These are phyloP conservation scores for Aix galericulata DNA, from an alignment of 2,113 vertebrate species.

Conservation along the genomic window DNA sequence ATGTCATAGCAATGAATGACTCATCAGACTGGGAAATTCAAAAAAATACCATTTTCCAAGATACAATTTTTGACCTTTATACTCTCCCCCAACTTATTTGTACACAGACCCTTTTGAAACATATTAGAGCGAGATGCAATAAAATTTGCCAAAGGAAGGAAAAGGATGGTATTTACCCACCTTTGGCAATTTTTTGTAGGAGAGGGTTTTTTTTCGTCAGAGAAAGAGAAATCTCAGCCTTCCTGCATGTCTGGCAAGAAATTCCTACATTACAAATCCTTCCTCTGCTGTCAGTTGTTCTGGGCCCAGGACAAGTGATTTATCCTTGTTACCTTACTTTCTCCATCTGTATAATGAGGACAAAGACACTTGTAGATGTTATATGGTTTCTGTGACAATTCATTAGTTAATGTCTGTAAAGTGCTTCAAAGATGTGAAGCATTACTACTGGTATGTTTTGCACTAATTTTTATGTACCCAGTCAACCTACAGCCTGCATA, in stretches of 20 bases:
- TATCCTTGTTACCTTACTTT: background rate
- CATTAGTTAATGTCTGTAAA: conserved; percentile 17
- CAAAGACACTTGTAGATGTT: background rate
- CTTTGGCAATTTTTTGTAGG: background rate
- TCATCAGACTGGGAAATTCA: conserved; percentile 49
- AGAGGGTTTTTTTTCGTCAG: background rate
- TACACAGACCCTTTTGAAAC: background rate
- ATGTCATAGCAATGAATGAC: conserved; percentile 70
- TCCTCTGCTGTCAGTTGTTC: background rate
- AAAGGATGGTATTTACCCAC: background rate
- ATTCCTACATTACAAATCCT: background rate
- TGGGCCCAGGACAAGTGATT: background rate
- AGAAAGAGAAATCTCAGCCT: background rate
- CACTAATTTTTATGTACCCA: conserved; percentile 13
- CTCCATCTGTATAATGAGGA: conserved; percentile 7
- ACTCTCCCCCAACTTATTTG: background rate
- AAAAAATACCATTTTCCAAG: conserved; percentile 11
- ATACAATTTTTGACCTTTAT: conserved; percentile 48
- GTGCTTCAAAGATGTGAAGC: background rate
- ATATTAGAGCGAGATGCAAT: background rate
- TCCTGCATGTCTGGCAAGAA: accelerated
- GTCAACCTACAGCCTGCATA: background rate
- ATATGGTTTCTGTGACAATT: background rate
- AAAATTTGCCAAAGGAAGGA: background rate
- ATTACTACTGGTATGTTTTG: background rate